Evolutionary conservation across 1,140 invertebrate species (phyloP), one percentile per base, ranked within the genome.

Genomic region (Pinna nobilis): DNA sequence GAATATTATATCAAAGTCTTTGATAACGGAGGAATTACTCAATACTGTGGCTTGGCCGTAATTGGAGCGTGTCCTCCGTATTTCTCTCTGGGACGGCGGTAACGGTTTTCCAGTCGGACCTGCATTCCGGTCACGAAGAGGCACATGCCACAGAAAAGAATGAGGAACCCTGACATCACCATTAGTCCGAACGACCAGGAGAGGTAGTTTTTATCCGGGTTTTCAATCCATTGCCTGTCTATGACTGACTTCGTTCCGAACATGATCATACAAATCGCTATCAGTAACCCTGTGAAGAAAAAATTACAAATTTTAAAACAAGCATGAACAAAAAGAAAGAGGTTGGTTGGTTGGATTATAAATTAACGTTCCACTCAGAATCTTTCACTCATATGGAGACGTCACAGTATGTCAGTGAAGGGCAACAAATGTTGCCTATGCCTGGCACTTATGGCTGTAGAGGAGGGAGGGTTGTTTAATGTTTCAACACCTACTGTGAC

Each of bases 151-250:
- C 84, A 65, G 59, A 85, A 84, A 0, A 87, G 67, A 39, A 76
- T 67, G 79, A 97, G 92, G 60, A 98, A 92, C 77, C 94, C 94
- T 1, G 95, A 93, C 37, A 97, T 91, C 20, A 97, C 94, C 51
- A 95, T 95, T 83, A 98, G 92, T 39, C 93, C 96, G 87, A 96
- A 99, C 0, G 95, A 96, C 97, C 97, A 99, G 11, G 96, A 96
- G 1, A 98, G 88, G 79, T 97, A 95, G 90, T 98, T 99, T 86
- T 94, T 97, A 80, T 96, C 96, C 3, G 97, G 97, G 87, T 98
- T 97, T 89, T 97, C 93, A 18, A 98, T 88, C 97, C 97, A 99
- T 84, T 97, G 95, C 20, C 97, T 92, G 53, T 96, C 92, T 86
- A 94, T 95, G 87, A 95, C 96, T 77, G 95, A 95, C 81, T 95